Percentiles rank a stretch among this genome's conserved stretches.
These are phyloP conservation scores for Callorhinus ursinus DNA, from an alignment of 2,113 vertebrate genomes.

Conservation along the genomic window DNA sequence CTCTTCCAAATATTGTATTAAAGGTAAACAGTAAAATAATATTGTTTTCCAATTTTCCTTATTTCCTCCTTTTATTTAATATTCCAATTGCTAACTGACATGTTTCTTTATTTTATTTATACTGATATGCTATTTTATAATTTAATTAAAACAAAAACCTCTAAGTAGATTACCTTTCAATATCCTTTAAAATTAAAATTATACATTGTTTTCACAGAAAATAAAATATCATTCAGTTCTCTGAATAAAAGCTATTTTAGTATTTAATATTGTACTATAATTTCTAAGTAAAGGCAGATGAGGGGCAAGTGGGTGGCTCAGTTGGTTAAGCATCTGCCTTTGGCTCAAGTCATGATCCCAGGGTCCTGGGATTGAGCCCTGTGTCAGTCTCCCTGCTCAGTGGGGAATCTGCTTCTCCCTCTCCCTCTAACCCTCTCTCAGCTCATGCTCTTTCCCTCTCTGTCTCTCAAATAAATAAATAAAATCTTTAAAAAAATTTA, in stretches of 20 bases:
- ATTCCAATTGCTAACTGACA: background rate
- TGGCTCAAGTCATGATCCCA: no score
- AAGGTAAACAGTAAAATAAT: background rate
- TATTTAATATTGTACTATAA: background rate
- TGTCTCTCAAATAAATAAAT: no score
- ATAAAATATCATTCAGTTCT: background rate
- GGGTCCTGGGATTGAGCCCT: no score
- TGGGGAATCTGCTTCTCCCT: no score
- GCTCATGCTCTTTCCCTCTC: no score
- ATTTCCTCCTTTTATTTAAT: background rate
- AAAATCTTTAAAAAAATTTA: background rate
- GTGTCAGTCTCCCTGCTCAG: no score
- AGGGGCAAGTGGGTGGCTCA: no score
- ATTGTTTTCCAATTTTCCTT: background rate
- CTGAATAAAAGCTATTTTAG: background rate
- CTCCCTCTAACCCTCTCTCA: no score
- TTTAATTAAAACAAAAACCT: background rate
- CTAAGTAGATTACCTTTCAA: background rate
- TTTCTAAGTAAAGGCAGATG: background rate
- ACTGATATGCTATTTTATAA: background rate
- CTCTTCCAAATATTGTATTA: background rate
- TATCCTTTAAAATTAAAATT: background rate
- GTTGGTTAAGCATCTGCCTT: no score
- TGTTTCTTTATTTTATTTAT: background rate
- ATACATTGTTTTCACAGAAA: background rate